phyloP scores from a whole-genome alignment of 2,888 invertebrate species.

The Tetanocera ferruginea region DNA sequence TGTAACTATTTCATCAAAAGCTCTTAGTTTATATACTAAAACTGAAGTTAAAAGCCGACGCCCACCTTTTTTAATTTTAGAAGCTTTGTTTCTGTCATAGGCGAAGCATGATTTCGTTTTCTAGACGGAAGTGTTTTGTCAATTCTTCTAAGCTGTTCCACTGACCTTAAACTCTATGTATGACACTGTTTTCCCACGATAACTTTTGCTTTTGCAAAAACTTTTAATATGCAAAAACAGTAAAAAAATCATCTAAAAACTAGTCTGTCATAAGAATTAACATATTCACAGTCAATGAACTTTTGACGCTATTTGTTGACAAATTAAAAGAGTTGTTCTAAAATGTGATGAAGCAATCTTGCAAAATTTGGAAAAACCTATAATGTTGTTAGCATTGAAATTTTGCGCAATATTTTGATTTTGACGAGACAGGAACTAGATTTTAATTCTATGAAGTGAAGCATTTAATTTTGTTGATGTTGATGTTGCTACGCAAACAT shows the following conservation, averaged over 20 bases:
- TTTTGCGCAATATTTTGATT: background rate
- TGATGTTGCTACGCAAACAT: no score
- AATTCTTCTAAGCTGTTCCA: conserved; percentile 17
- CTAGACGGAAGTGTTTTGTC: background rate
- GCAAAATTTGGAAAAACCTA: background rate
- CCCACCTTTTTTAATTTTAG: conserved; percentile 48
- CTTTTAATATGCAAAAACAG: no score
- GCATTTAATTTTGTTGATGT: background rate
- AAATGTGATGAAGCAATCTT: background rate
- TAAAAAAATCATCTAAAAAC: no score
- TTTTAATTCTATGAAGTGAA: no score
- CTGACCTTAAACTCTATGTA: conserved; percentile 58
- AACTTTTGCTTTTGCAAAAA: conserved; percentile 46
- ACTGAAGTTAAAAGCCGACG: conserved; percentile 44
- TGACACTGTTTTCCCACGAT: conserved; percentile 54
- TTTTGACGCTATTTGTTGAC: background rate
- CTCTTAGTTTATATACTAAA: conserved; percentile 55
- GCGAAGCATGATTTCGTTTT: background rate
- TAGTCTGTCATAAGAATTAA: background rate
- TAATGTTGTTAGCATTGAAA: background rate
- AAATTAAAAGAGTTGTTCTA: background rate
- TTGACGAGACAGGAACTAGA: no score
- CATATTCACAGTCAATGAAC: background rate
- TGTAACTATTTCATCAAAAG: conserved; percentile 34
- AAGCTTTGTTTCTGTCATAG: no score